These are phyloP conservation scores for Apantesis nais DNA, from an alignment of 2,888 invertebrate species.

Conservation along the genomic window DNA sequence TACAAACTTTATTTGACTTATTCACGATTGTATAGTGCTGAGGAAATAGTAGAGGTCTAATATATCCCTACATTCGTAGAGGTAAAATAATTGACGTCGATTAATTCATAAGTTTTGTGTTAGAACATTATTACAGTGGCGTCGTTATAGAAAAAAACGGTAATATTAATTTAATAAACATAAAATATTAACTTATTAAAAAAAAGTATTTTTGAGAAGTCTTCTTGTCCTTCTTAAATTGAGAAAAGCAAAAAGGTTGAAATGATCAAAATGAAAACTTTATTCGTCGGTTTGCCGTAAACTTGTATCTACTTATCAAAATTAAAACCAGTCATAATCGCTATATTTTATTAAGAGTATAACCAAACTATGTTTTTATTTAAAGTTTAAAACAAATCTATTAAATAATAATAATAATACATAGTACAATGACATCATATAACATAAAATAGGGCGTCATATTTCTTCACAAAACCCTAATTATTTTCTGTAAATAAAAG, in stretches of 20 bases:
- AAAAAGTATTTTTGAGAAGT: neutral
- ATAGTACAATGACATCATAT: neutral
- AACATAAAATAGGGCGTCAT: neutral
- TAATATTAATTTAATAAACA: too few species aligned
- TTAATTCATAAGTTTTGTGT: too few species aligned
- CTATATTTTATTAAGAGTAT: neutral
- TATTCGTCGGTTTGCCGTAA: neutral
- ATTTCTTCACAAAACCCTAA: too few species aligned
- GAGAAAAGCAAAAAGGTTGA: neutral
- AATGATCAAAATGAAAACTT: neutral
- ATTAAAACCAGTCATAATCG: neutral
- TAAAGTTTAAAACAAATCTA: neutral
- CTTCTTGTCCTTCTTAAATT: neutral
- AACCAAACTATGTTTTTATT: neutral
- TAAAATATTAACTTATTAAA: too few species aligned
- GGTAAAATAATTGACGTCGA: too few species aligned
- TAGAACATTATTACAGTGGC: too few species aligned
- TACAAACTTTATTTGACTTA: too few species aligned
- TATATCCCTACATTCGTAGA: too few species aligned
- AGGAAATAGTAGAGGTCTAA: too few species aligned
- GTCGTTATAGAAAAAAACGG: too few species aligned
- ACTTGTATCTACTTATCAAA: neutral
- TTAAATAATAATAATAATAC: neutral
- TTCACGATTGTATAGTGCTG: too few species aligned
- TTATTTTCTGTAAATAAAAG: too few species aligned